phyloP scores from a whole-genome alignment of 2,888 invertebrate genomes.

The Cephus nigrinus region DNA sequence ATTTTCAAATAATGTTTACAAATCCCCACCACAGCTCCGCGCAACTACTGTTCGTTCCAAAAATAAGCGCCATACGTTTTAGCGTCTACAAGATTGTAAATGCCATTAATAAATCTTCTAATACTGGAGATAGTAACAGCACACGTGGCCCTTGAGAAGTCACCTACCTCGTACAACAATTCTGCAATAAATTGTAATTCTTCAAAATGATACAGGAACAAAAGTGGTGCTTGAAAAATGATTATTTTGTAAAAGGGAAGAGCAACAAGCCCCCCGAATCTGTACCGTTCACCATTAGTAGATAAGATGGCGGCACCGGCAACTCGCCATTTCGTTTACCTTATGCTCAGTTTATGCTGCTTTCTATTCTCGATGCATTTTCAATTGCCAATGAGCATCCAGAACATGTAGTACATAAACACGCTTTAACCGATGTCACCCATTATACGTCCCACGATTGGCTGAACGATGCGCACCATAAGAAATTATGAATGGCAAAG shows the following conservation, averaged over 20 bases:
- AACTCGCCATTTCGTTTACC: background rate
- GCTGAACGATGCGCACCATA: background rate
- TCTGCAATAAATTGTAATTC: background rate
- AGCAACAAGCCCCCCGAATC: background rate
- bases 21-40: background rate
- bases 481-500: background rate
- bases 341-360: background rate
- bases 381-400: background rate
- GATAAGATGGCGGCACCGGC: slow-evolving; percentile 14
- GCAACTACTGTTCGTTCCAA: slow-evolving; percentile 5
- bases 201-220: background rate
- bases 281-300: background rate
- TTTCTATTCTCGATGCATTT: background rate
- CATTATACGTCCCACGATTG: background rate
- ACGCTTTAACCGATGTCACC: background rate
- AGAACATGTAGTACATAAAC: background rate
- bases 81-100: slow-evolving; percentile 4
- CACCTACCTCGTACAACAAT: background rate
- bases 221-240: background rate
- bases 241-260: background rate
- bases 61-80: background rate
- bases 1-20: background rate
- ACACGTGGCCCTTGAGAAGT: background rate
- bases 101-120: background rate
- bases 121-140: background rate